Base-by-base conservation (phyloP, 2,888 invertebrate genomes). In the Caenorhabditis sulstoni region DNA sequence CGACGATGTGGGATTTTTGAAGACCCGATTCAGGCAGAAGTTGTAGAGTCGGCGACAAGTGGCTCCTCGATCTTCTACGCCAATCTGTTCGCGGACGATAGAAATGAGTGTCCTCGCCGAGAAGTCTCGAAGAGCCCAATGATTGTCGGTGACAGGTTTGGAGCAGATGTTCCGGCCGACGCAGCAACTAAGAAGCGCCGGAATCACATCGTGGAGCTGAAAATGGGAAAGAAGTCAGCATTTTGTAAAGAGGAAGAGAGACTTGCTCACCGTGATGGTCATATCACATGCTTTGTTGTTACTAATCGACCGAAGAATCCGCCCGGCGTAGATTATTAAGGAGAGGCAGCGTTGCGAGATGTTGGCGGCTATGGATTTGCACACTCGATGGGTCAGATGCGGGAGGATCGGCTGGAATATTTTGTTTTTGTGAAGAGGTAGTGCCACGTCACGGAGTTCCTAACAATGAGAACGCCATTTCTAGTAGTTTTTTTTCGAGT, bases 121-220 rank as follows among this genome's bases (percentile, higher is more conserved):
- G 50, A 80, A 85, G 44, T 85, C 85, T 20, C 85, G 53, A 12
- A 85, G 59, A 1, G 83, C 83, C 84, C 84, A 85, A 58, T 85
- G 85, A 49, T 83, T 85, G 49, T 85, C 85, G 9, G 57, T 57
- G 9, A 81, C 81, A 7, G 81, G 83, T 37, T 81, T 67, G 4
- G 71, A 20, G 73, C 84, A 85, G 20, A 85, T 65, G 22, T 79
- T 71, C 3, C 73, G 41, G 8, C 83, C 80, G 1, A 85, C 58
- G 53, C 82, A 81, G 49, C 84, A 85, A n/a, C 81, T 84, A 0
- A 85, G 49, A 1, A 85, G 61, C 1, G 82, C 76, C 0, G 85
- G 85, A n/a, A 85, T 37, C 1, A 85, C 49, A 53, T 84, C 79
- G 29, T 85, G 85, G 5, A 84, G 71, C 84, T 85, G 77, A 35